phyloP scores from a whole-genome alignment of 2,888 invertebrate species.

The Cotesia congregata region DNA sequence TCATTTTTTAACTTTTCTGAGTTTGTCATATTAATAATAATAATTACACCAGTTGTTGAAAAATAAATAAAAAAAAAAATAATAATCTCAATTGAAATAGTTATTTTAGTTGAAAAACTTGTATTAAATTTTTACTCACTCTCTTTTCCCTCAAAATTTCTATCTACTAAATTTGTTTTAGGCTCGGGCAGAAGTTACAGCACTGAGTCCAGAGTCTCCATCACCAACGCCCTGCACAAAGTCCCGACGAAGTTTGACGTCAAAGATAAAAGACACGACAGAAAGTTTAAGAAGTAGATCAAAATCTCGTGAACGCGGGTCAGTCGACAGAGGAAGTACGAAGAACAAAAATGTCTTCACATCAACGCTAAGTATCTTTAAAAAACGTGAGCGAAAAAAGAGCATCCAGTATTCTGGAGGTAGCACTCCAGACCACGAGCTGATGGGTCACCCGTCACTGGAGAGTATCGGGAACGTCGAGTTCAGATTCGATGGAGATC shows the following conservation, averaged over 20 bases:
- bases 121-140: too few species aligned
- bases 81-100: too few species aligned
- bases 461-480: conserved; percentile 64
- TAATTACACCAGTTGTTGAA: too few species aligned
- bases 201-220: conserved; percentile 67
- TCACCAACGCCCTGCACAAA: conserved; percentile 64
- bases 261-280: conserved; percentile 67
- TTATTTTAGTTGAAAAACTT: too few species aligned
- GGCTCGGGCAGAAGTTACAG: conserved; percentile 59
- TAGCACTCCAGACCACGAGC: conserved; percentile 46
- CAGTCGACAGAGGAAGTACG: conserved; percentile 59
- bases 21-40: too few species aligned
- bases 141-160: too few species aligned
- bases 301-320: conserved; percentile 64
- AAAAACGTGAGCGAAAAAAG: conserved; percentile 65
- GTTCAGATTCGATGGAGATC: conserved; percentile 60
- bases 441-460: conserved; percentile 49
- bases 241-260: conserved; percentile 65
- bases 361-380: conserved; percentile 66
- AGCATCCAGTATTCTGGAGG: conserved; percentile 58
- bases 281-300: conserved; percentile 68
- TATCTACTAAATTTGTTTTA: background rate
- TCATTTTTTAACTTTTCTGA: too few species aligned
- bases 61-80: too few species aligned
- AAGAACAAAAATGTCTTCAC: conserved; percentile 69